phyloP scores from a whole-genome alignment of 2,888 invertebrate genomes.

The Molanna angustata region DNA sequence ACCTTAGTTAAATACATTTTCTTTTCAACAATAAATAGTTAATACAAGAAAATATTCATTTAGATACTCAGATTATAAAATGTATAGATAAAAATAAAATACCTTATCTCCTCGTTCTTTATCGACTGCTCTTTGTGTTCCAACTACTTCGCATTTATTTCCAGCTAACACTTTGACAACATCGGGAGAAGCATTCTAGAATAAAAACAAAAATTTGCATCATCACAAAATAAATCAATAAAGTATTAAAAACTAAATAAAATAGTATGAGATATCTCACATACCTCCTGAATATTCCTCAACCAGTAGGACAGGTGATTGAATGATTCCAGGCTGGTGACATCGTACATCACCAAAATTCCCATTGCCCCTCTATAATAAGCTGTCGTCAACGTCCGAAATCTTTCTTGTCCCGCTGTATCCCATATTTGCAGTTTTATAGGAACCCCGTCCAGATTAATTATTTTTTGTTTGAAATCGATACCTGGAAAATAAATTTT shows the following conservation, averaged over 20 bases:
- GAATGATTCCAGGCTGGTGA: conserved; percentile 86
- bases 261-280: neutral
- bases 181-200: conserved; percentile 81
- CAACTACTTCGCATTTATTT: conserved; percentile 78
- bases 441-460: conserved; percentile 81
- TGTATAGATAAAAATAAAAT: too few relatives aligned
- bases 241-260: neutral
- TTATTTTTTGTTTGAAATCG: conserved; percentile 87
- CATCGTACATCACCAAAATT: conserved; percentile 86
- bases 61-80: too few relatives aligned
- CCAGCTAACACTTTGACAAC: conserved; percentile 83
- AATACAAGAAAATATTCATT: too few relatives aligned
- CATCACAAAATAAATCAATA: neutral
- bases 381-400: conserved; percentile 81
- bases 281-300: conserved; percentile 83
- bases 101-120: conserved; percentile 80
- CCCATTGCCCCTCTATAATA: conserved; percentile 92
- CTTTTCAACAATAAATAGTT: too few relatives aligned
- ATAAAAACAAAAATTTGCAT: conserved; percentile 24
- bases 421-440: conserved; percentile 88
- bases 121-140: conserved; percentile 72
- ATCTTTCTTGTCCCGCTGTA: conserved; percentile 75
- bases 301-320: conserved; percentile 89
- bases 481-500: conserved; percentile 60
- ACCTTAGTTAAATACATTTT: too few relatives aligned